Evolutionary conservation across 2,888 invertebrate genomes (phyloP).

Genomic region (Therioaphis trifolii): DNA sequence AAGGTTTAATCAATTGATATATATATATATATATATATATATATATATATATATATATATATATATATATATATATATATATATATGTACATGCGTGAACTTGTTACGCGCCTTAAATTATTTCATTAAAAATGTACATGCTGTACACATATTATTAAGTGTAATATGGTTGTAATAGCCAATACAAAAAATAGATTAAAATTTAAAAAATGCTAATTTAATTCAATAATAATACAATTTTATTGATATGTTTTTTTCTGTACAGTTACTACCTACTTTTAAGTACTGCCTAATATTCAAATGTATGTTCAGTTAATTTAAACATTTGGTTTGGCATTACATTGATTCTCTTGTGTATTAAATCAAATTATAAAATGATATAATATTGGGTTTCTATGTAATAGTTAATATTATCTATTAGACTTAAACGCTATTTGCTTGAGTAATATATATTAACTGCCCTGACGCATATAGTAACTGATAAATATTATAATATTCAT

Average conservation of each 20-base stretch:
- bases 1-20: neutral
- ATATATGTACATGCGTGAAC: no score
- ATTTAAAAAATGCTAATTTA: neutral
- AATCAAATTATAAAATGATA: conserved; percentile 5
- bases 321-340: neutral
- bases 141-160: conserved; percentile 13
- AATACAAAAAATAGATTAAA: neutral
- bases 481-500: neutral
- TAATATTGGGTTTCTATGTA: conserved; percentile 6
- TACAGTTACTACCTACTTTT: no score
- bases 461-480: neutral
- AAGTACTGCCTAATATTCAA: conserved; percentile 15
- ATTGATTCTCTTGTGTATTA: neutral
- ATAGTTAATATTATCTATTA: conserved; percentile 4
- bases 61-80: no score
- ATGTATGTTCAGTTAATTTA: conserved; percentile 4
- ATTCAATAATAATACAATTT: neutral
- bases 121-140: conserved; percentile 22
- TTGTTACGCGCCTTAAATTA: neutral
- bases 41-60: no score
- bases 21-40: no score
- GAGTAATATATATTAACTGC: neutral
- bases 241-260: neutral
- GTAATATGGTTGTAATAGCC: conserved; percentile 2
- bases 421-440: neutral